Base-by-base conservation (phyloP, 2,113 vertebrate genomes). In the Osmerus eperlanus region DNA sequence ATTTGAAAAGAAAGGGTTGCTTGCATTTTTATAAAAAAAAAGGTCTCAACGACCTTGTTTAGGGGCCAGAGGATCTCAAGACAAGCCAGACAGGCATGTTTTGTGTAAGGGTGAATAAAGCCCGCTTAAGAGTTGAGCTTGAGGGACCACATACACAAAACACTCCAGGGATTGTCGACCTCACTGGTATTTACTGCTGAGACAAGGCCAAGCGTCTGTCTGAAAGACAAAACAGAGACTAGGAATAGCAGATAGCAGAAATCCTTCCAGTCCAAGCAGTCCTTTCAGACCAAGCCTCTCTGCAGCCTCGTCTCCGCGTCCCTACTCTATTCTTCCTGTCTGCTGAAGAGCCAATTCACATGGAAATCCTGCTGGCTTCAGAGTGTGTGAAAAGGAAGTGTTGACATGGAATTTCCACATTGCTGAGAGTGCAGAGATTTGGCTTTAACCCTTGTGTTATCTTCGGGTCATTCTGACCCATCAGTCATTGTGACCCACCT, bases 71-170 rank as follows among this genome's bases (percentile, higher is more conserved):
- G 63, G 63, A 56, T 67, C 47, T 54, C 76, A 47, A 47, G 41
- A 9, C 9, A 9, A 12, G 41, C 41, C 41, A 47, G 41, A 47
- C 41, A 36, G 23, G 52, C 8, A 60, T 72, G 79, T 84, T 79
- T 81, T 72, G 76, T 79, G 73, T 78, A 68, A 67, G 6, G 18
- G 32, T 36, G 15, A 18, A 19, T 23, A 1, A 65, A 71, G 62
- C 68, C 69, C 63, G 67, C 72, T 68, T 4, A 19, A 72, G 47
- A 58, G 61, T 55, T 74, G 19, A 70, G 75, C 74, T 75, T 73
- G 15, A 68, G 36, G 82, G 70, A 86, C 72, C 16, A 86, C 58
- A 18, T 47, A n/a, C 9, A 1, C 61, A 76, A 81, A 81, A 85
- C 83, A 61, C 71, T 66, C 63, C 6, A 8, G 29, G 47, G 1